Percentiles rank a stretch among this genome's conserved stretches.
Evolutionary conservation across 2,113 vertebrate genomes (phyloP).

Genomic region (Dipodomys spectabilis): DNA sequence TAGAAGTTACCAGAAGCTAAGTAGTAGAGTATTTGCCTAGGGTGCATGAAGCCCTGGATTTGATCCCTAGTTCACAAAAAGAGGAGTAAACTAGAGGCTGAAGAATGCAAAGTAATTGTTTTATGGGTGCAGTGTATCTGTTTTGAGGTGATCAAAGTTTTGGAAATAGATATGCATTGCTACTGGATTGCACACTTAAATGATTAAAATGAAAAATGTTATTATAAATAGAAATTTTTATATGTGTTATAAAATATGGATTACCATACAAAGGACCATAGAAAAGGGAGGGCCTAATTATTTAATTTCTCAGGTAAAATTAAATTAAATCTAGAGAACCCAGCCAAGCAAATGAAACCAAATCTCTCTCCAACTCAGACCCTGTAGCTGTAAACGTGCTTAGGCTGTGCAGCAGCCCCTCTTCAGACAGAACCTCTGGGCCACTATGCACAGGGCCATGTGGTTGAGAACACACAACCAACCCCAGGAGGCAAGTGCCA

Average conservation of each 20-base stretch:
- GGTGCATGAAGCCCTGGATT: background rate
- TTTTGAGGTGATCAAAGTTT: background rate
- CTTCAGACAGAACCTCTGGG: background rate
- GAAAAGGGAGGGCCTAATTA: background rate
- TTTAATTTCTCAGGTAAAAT: slow-evolving; percentile 42
- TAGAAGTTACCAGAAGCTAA: background rate
- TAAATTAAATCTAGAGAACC: slow-evolving; percentile 35
- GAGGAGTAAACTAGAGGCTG: background rate
- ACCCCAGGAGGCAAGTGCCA: background rate
- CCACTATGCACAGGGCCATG: background rate
- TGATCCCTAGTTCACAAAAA: background rate
- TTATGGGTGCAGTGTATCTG: background rate
- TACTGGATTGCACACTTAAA: background rate
- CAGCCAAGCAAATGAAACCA: slow-evolving; percentile 32
- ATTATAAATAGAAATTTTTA: background rate
- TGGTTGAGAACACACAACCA: background rate
- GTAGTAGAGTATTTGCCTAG: background rate
- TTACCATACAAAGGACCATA: slow-evolving; percentile 22
- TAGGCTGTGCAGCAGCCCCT: background rate
- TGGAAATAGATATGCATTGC: background rate
- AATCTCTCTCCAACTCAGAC: slow-evolving; percentile 3
- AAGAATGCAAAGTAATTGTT: background rate
- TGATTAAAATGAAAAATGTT: background rate
- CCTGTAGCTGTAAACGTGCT: background rate
- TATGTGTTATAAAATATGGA: background rate